These are phyloP conservation scores for Chauna torquata DNA, from an alignment of 2,113 vertebrate species.

Conservation along the genomic window DNA sequence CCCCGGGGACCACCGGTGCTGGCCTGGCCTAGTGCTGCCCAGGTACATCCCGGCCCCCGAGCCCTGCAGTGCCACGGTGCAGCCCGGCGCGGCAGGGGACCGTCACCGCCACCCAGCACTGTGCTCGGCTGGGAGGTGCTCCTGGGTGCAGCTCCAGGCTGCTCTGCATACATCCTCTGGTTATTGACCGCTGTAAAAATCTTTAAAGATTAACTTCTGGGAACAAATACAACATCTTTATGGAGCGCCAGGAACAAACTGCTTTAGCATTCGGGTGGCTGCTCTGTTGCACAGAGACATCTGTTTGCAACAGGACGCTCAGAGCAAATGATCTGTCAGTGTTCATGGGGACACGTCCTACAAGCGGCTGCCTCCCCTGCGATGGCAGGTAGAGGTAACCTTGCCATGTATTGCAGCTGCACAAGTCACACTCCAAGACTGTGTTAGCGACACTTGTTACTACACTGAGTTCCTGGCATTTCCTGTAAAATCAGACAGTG, in stretches of 20 bases:
- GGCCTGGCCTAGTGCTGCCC: not conserved
- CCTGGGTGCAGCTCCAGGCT: not conserved
- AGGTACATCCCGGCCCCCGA: not conserved
- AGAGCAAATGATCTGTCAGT: conserved; percentile 7
- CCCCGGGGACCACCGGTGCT: rapidly evolving
- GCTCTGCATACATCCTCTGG: conserved; percentile 1
- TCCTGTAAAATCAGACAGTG: not conserved
- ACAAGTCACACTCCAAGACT: rapidly evolving
- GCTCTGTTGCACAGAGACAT: conserved; percentile 32
- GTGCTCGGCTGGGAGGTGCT: not conserved
- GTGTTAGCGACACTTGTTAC: not conserved
- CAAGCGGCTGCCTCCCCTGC: not conserved
- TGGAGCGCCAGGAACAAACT: conserved; percentile 33
- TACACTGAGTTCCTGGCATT: not conserved
- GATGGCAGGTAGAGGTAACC: not conserved
- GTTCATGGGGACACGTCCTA: not conserved
- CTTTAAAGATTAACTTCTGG: conserved; percentile 69
- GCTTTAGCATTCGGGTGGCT: conserved; percentile 62
- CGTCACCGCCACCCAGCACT: rapidly evolving
- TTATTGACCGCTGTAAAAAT: conserved; percentile 62
- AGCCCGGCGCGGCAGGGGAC: rapidly evolving
- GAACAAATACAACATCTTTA: conserved; percentile 59
- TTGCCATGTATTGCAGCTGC: not conserved
- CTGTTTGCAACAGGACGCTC: conserved; percentile 2
- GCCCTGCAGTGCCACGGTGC: rapidly evolving